Conservation (phyloP, 2,888 invertebrate genomes). For the Sympetrum striolatum region DNA sequence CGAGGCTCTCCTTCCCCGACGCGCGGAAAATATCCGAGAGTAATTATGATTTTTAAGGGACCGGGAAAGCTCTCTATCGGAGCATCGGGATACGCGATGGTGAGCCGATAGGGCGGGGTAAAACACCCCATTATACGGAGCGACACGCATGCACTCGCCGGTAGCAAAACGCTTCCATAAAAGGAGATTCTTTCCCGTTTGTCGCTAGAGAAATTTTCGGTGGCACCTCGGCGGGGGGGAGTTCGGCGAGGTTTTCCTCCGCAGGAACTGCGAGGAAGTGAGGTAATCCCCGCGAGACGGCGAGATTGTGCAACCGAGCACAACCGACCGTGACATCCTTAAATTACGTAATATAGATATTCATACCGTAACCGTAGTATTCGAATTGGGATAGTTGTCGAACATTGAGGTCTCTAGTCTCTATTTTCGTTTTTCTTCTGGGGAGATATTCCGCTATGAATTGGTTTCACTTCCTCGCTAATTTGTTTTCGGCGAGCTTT, state of each 20-base stretch:
- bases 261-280: background rate
- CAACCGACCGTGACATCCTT: background rate
- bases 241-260: background rate
- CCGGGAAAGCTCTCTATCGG: background rate
- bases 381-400: background rate
- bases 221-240: background rate
- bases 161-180: background rate
- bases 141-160: background rate
- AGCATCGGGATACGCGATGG: background rate
- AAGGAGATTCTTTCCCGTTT: background rate
- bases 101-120: background rate
- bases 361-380: background rate
- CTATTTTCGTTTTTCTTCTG: too few species aligned
- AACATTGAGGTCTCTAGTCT: background rate
- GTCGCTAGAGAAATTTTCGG: slow-evolving; percentile 12
- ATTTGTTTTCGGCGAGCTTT: too few species aligned
- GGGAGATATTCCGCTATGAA: too few species aligned
- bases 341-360: background rate
- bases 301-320: background rate
- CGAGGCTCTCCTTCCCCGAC: background rate
- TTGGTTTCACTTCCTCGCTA: too few species aligned
- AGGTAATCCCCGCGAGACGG: background rate
- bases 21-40: background rate
- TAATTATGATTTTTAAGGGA: background rate
- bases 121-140: background rate